Base-by-base conservation (phyloP, 2,888 invertebrate genomes). In the Matsumyia berberina region DNA sequence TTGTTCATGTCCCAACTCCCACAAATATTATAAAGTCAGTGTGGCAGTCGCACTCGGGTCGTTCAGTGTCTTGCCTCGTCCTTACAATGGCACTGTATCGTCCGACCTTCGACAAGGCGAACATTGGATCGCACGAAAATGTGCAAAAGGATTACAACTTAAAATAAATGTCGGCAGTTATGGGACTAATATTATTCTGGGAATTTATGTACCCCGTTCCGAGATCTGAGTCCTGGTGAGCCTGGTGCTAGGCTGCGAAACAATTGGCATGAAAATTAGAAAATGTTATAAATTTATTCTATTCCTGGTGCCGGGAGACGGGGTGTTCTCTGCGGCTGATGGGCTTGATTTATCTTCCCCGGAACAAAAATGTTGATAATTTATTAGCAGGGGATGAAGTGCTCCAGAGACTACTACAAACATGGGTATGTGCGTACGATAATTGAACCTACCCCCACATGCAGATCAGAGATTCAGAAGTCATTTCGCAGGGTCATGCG, bases 91-190 rank as follows among this genome's bases (percentile, higher is more conserved):
- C 33, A 44, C 35, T 76, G 74, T 76, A 67, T 67, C 66, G 67
- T 58, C 11, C 66, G 51, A 67, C 76, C 76, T 76, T 60, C 76
- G 58, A 67, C 67, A 76, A 66, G 58, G 46, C 58, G 39, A 33
- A 29, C 66, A 66, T 19, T 57, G 57, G 15, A 57, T 64, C 35
- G 69, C 67, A 62, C 31, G 55, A 62, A 70, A 78, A 42, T 70
- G 70, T 69, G 70, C 44, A 78, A 70, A 78, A 70, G 78, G 78
- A 78, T 78, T 78, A 78, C 78, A 78, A 78, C 62, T 70, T 70
- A 62, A 78, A 78, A 70, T 78, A 78, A 78, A 78, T 78, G 78
- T 70, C 70, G 69, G 69, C 78, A 67, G 78, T 78, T 78, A 78
- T 78, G 55, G 62, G 78, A 55, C 70, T 57, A 70, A 78, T 78